phyloP scores from a whole-genome alignment of 1,140 invertebrate species.

The Portunus trituberculatus region DNA sequence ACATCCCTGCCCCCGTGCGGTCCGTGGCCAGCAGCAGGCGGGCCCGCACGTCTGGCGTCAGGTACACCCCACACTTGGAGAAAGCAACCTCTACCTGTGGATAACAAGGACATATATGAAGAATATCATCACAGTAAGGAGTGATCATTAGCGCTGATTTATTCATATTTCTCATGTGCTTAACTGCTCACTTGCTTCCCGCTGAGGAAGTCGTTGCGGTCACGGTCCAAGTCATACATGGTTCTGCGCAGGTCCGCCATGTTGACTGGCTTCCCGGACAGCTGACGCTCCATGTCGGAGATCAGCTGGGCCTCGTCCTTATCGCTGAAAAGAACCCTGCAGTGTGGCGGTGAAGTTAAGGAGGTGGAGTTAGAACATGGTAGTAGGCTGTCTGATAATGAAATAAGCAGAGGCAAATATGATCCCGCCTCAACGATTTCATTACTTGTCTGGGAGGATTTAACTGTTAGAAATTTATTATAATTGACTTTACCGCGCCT shows the following conservation, averaged over 20 bases:
- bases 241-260: conserved; percentile 71
- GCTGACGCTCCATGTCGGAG: conserved; percentile 57
- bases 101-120: not conserved
- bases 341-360: not conserved
- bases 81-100: conserved; percentile 61
- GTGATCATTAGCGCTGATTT: conserved; percentile 23
- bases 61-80: conserved; percentile 56
- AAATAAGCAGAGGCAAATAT: too few relatives aligned
- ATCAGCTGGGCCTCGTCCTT: conserved; percentile 59
- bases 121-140: not conserved
- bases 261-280: conserved; percentile 57
- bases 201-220: conserved; percentile 70
- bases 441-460: too few relatives aligned
- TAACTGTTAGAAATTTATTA: too few relatives aligned
- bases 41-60: conserved; percentile 63
- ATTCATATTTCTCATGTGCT: not conserved
- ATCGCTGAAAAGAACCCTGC: conserved; percentile 72
- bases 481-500: too few relatives aligned
- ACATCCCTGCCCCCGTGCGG: conserved; percentile 63
- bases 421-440: too few relatives aligned
- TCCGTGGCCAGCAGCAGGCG: conserved; percentile 70
- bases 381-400: too few relatives aligned
- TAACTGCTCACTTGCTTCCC: conserved; percentile 46
- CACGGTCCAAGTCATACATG: conserved; percentile 71
- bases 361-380: not conserved